phyloP scores from a whole-genome alignment of 2,797 vertebrate species.

The Apogon talboti region DNA sequence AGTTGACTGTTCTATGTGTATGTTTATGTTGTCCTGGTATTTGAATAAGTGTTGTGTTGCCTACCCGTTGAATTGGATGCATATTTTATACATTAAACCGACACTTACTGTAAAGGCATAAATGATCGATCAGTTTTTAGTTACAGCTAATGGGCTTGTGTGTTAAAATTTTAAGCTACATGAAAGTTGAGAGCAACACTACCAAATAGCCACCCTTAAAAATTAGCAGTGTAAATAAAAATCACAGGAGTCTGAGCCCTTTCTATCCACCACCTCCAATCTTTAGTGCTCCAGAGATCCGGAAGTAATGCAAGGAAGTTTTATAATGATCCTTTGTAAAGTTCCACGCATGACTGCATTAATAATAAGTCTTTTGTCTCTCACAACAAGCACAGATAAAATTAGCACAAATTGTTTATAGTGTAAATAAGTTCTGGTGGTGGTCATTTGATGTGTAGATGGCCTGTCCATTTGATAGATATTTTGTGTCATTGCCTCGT shows the following conservation, averaged over 20 bases:
- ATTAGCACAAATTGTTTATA: conserved; percentile 50
- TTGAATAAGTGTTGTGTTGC: no score
- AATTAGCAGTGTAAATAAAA: not conserved
- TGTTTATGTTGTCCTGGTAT: no score
- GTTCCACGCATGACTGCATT: conserved; percentile 2
- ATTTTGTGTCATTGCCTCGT: conserved; percentile 49
- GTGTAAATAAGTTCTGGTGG: conserved; percentile 55
- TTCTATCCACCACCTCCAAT: not conserved
- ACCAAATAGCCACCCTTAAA: not conserved
- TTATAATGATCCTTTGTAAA: conserved; percentile 14
- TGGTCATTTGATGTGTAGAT: conserved; percentile 72
- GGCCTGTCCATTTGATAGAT: conserved; percentile 61
- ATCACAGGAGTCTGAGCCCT: not conserved
- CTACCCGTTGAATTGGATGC: no score
- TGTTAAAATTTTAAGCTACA: no score
- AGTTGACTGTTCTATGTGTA: no score
- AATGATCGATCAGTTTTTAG: no score
- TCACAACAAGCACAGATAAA: conserved; percentile 13
- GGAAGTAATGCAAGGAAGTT: not conserved
- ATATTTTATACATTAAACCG: no score
- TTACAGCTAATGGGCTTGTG: no score
- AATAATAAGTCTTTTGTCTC: conserved; percentile 28
- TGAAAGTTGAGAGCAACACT: no score
- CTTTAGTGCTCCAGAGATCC: not conserved
- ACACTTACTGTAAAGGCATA: no score